phyloP scores from a whole-genome alignment of 1,140 invertebrate species.

The Tyrophagus putrescentiae region DNA sequence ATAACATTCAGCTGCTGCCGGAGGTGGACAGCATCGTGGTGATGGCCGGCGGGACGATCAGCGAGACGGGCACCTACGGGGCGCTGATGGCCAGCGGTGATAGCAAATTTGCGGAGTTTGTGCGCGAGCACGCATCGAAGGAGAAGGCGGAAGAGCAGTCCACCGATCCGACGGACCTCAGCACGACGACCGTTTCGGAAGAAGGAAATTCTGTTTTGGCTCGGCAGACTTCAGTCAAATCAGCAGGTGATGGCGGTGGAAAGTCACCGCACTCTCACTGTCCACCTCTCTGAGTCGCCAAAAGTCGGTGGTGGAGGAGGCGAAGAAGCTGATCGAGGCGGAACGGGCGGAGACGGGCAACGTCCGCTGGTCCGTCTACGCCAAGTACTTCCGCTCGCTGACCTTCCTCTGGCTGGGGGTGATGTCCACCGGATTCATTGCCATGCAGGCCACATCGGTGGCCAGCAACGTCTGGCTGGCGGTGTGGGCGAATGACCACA shows the following conservation, averaged over 20 bases:
- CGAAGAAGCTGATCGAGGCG: slow-evolving; percentile 58
- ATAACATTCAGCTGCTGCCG: slow-evolving; percentile 32
- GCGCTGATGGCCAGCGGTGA: slow-evolving; percentile 30
- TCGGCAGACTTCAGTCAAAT: no score
- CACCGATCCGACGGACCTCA: no score
- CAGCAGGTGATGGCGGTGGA: no score
- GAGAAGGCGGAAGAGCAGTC: slow-evolving; percentile 37
- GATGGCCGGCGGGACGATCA: slow-evolving; percentile 31
- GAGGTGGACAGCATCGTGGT: slow-evolving; percentile 34
- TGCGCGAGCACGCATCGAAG: slow-evolving; percentile 61
- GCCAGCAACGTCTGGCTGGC: slow-evolving; percentile 85
- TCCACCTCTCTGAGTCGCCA: not conserved
- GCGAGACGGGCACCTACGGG: slow-evolving; percentile 31
- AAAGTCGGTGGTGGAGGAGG: no score
- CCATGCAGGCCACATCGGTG: slow-evolving; percentile 50
- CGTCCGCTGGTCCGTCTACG: slow-evolving; percentile 73
- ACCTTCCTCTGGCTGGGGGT: slow-evolving; percentile 21
- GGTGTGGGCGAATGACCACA: slow-evolving; percentile 36
- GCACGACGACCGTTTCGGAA: not conserved
- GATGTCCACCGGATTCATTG: slow-evolving; percentile 25
- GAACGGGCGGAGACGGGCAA: slow-evolving; percentile 81
- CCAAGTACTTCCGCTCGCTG: slow-evolving; percentile 36
- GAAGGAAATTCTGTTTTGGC: slow-evolving; percentile 7
- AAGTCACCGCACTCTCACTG: no score
- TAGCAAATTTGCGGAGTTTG: slow-evolving; percentile 40